These are phyloP conservation scores for Eupithecia abbreviata DNA, from an alignment of 2,888 invertebrate species.

Conservation along the genomic window DNA sequence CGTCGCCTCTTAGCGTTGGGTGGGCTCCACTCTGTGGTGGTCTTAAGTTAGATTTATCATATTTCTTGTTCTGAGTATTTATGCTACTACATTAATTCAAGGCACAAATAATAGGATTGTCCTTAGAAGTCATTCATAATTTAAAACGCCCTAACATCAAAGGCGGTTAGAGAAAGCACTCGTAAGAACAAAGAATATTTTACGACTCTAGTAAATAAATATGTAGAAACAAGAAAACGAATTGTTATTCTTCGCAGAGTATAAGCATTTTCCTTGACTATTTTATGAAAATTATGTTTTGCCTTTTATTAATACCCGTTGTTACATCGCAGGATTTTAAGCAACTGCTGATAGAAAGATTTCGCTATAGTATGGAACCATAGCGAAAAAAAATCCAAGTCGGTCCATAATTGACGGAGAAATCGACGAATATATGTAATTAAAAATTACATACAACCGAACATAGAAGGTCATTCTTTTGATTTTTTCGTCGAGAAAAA, in stretches of 20 bases:
- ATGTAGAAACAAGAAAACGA: slow-evolving; percentile 38
- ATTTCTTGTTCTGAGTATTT: neutral
- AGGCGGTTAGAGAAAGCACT: slow-evolving; percentile 40
- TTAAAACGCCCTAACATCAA: slow-evolving; percentile 44
- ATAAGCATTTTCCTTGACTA: slow-evolving; percentile 36
- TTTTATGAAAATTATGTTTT: slow-evolving; percentile 23
- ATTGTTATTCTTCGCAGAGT: slow-evolving; percentile 41
- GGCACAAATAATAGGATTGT: neutral
- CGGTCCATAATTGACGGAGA: too few relatives aligned
- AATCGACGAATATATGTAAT: too few relatives aligned
- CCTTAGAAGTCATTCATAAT: slow-evolving; percentile 40
- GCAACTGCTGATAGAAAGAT: neutral
- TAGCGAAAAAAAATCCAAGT: too few relatives aligned
- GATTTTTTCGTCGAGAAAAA: neutral
- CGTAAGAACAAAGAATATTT: slow-evolving; percentile 44
- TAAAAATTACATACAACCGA: too few relatives aligned
- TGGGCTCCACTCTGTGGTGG: too few relatives aligned
- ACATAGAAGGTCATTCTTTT: too few relatives aligned
- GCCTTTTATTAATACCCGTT: slow-evolving; percentile 13
- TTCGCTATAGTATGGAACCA: too few relatives aligned
- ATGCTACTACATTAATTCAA: too few relatives aligned
- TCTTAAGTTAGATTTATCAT: neutral
- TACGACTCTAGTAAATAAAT: slow-evolving; percentile 41
- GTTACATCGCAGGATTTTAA: neutral
- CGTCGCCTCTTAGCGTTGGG: too few relatives aligned